Percentiles rank a stretch among this genome's conserved stretches.
Conservation (phyloP, 2,113 vertebrate genomes). For the Vulpes ferrilata region DNA sequence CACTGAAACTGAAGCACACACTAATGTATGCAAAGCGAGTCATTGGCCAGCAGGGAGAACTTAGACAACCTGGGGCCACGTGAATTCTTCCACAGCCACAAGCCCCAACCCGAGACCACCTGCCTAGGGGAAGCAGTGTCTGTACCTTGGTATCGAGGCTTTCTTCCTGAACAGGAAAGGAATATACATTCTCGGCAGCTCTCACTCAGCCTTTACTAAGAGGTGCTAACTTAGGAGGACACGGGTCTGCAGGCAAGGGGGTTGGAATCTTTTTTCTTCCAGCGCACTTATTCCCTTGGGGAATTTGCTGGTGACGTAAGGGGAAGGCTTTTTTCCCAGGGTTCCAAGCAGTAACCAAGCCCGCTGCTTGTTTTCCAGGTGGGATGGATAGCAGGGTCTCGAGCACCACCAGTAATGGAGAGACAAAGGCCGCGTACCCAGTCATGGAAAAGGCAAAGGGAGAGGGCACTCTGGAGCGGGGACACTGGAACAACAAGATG, state of each 20-base stretch:
- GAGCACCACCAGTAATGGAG: conserved; percentile 87
- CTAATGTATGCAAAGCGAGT: too few species aligned
- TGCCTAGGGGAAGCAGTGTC: neutral
- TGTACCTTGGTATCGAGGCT: neutral
- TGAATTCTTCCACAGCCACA: neutral
- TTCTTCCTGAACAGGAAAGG: neutral
- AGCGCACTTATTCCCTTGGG: neutral
- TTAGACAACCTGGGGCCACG: neutral
- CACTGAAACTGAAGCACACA: neutral
- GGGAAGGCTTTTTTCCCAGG: neutral
- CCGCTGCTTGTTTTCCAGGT: conserved; percentile 82
- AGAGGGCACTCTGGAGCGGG: conserved; percentile 88
- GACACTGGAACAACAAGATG: conserved; percentile 95
- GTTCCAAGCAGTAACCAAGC: conserved; percentile 3
- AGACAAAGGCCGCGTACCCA: conserved; percentile 77
- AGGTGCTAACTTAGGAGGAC: neutral
- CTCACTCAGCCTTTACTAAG: neutral
- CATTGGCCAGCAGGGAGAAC: neutral
- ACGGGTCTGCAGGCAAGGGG: rapidly evolving
- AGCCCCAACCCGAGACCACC: neutral
- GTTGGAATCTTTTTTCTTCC: neutral
- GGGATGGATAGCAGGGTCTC: conserved; percentile 89
- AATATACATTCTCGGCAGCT: neutral
- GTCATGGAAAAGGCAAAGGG: conserved; percentile 80
- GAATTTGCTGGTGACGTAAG: neutral